These are phyloP conservation scores for Penelope pileata DNA, from an alignment of 2,113 vertebrate species.

Conservation along the genomic window DNA sequence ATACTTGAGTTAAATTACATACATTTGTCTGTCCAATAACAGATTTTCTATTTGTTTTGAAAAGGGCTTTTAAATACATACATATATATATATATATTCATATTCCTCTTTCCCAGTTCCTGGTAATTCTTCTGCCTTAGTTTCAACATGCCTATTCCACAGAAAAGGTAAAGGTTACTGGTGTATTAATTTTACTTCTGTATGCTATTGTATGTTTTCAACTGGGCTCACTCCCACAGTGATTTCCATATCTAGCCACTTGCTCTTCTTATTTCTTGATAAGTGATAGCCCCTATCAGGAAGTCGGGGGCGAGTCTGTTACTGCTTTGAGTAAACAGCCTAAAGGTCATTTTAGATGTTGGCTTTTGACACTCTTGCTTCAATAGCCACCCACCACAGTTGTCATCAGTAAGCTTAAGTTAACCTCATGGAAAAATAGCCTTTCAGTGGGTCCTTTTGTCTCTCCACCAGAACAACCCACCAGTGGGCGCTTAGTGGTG, in stretches of 20 bases:
- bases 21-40: not conserved
- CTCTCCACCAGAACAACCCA: not conserved
- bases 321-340: constrained; percentile 67
- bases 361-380: constrained; percentile 60
- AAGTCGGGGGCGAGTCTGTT: constrained; percentile 67
- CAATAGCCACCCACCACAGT: constrained; percentile 49
- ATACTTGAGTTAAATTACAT: not conserved
- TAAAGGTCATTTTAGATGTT: constrained; percentile 72
- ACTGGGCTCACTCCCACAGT: constrained; percentile 59
- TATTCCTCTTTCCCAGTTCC: not conserved
- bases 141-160: constrained; percentile 9
- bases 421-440: constrained; percentile 39
- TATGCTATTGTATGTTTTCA: constrained; percentile 14
- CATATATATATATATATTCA: not conserved
- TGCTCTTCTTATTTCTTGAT: constrained; percentile 68
- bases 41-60: not conserved
- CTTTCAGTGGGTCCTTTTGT: not conserved
- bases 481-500: not conserved
- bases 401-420: not conserved
- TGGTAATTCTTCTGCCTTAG: not conserved
- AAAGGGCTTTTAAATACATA: not conserved
- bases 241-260: constrained; percentile 68
- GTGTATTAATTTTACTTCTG: not conserved
- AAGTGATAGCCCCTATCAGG: constrained; percentile 61
- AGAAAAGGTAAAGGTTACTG: constrained; percentile 25